phyloP scores from a whole-genome alignment of 1,140 invertebrate genomes.

The Cyclargus thomasi region DNA sequence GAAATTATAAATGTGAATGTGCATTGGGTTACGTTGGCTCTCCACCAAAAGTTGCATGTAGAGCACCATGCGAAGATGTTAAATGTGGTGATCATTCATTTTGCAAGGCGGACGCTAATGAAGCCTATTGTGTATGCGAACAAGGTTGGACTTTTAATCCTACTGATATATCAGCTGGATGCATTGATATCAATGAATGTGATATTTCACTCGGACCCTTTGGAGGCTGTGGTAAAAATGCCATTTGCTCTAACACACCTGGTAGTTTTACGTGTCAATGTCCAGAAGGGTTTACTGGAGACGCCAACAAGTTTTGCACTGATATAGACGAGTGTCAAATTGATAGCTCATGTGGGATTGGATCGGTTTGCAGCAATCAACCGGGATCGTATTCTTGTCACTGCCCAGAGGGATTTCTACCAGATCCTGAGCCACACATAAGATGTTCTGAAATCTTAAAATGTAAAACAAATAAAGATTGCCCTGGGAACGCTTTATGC shows the following conservation, averaged over 20 bases:
- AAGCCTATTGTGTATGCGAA: constrained; percentile 94
- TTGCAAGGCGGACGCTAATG: constrained; percentile 90
- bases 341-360: constrained; percentile 81
- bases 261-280: constrained; percentile 87
- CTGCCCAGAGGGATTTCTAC: constrained; percentile 86
- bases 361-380: constrained; percentile 86
- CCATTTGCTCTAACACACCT: constrained; percentile 87
- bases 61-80: constrained; percentile 94
- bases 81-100: constrained; percentile 91
- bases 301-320: constrained; percentile 84
- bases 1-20: constrained; percentile 92
- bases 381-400: constrained; percentile 86
- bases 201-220: constrained; percentile 83
- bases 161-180: constrained; percentile 89
- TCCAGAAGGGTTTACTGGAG: constrained; percentile 86
- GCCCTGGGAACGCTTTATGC: constrained; percentile 93
- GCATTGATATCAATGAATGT: constrained; percentile 96
- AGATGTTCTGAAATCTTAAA: constrained; percentile 88
- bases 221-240: constrained; percentile 88
- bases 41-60: constrained; percentile 86
- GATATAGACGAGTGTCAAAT: constrained; percentile 89
- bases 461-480: constrained; percentile 84
- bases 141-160: constrained; percentile 95
- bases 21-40: constrained; percentile 88
- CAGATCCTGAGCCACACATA: constrained; percentile 87